Conservation (phyloP, 2,888 invertebrate genomes). For the Yponomeuta malinellus region DNA sequence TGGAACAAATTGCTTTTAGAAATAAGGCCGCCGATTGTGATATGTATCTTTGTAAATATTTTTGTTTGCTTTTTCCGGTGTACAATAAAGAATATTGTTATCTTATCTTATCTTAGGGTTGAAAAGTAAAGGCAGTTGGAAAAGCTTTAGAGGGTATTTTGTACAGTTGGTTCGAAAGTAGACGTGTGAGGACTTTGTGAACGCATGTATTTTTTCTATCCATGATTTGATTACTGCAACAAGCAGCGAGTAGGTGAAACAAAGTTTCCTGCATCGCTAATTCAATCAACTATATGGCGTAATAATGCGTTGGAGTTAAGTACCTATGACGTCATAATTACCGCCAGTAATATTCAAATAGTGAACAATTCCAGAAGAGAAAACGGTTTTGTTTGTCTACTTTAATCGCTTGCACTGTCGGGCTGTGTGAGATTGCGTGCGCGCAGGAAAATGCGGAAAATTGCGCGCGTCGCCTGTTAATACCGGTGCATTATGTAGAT, state of each 20-base stretch:
- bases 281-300: neutral
- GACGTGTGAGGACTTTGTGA: too few relatives aligned
- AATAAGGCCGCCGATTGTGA: too few relatives aligned
- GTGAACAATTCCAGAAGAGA: slow-evolving; percentile 7
- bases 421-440: slow-evolving; percentile 10
- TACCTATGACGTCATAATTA: slow-evolving; percentile 3
- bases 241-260: neutral
- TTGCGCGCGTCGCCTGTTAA: slow-evolving; percentile 3
- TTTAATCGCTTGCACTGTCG: slow-evolving; percentile 4
- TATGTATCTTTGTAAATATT: too few relatives aligned
- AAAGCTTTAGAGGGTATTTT: neutral
- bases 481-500: neutral
- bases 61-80: too few relatives aligned
- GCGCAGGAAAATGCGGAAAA: slow-evolving; percentile 14
- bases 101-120: too few relatives aligned
- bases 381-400: slow-evolving; percentile 9
- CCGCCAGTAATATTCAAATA: neutral
- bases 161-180: too few relatives aligned
- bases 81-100: too few relatives aligned
- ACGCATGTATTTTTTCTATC: too few relatives aligned
- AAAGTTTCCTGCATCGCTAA: neutral
- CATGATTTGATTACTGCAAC: neutral
- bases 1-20: too few relatives aligned
- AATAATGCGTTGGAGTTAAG: neutral
- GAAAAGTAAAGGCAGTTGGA: neutral